Evolutionary conservation across 1,140 invertebrate genomes (phyloP), one percentile per base, ranked within the genome.

Genomic region (Calliphora vicina): DNA sequence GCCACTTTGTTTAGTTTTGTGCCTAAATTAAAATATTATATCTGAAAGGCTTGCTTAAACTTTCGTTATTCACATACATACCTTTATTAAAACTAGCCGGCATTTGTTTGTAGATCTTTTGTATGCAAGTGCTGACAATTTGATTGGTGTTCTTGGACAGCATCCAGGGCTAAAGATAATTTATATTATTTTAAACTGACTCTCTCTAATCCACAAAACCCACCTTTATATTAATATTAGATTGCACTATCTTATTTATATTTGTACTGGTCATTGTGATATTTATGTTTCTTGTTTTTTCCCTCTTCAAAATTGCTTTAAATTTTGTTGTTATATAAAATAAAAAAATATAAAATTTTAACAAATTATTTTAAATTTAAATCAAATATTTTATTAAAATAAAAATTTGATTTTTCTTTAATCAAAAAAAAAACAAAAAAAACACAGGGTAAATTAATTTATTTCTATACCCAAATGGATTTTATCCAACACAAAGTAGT

Each of bases 61-160:
- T 29, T 72, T 45, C 42, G 12, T 27, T 20, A 80, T 80, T 0
- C 12, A 2, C 57, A 80, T 9, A 72, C 73, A 67, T 71, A 83
- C 83, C 78, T 72, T 81, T 83, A 43, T 67, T 73, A 71, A 81
- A 83, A 13, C 25, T 50, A 42, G 50, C 72, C n/a, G 78, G 83
- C 67, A 80, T 72, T 76, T 83, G 83, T 76, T 83, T 83, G 43
- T 83, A 83, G 45, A 83, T 83, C 67, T 81, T 81, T 25, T 83
- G 78, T 81, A 83, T 83, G 15, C 67, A 83, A n/a, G 83, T 81
- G 20, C 76, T 83, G 43, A 83, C 83, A 74, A 83, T 83, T 73
- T 83, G 78, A 27, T 35, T 50, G 67, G 83, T 83, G n/a, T 83
- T 83, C 80, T 83, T 83, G 57, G 83, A 83, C 29, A 83, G 83